Evolutionary conservation across 2,888 invertebrate species (phyloP).

Genomic region (Drosophila differens): DNA sequence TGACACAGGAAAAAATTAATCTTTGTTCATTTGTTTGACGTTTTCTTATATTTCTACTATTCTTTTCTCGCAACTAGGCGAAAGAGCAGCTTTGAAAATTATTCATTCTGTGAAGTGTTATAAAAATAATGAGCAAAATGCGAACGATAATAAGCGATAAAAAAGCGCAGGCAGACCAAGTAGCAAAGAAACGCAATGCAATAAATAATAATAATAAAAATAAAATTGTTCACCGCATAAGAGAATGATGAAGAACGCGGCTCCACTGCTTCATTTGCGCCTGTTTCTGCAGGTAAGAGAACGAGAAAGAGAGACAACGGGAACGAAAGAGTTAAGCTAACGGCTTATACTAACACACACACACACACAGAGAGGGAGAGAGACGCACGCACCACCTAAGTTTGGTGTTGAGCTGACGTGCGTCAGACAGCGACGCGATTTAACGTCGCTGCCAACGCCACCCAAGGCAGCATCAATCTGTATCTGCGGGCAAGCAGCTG

Average conservation of each 20-base stretch:
- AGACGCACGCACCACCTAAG: conserved; percentile 81
- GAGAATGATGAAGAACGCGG: conserved; percentile 83
- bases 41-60: not conserved
- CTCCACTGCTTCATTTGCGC: conserved; percentile 74
- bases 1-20: not conserved
- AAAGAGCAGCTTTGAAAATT: not conserved
- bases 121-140: not conserved
- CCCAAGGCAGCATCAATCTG: conserved; percentile 20
- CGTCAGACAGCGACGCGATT: conserved; percentile 59
- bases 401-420: conserved; percentile 84
- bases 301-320: conserved; percentile 28
- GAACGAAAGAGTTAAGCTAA: not conserved
- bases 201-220: conserved; percentile 12
- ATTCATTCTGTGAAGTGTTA: not conserved
- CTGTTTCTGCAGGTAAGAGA: conserved; percentile 43
- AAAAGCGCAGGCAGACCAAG: not conserved
- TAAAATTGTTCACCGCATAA: conserved; percentile 81
- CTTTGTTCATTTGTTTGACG: not conserved
- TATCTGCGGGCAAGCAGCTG: conserved; percentile 17
- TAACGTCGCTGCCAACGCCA: conserved; percentile 10
- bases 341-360: conserved; percentile 5
- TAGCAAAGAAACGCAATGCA: not conserved
- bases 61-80: not conserved
- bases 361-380: conserved; percentile 15
- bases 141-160: not conserved